phyloP scores from a whole-genome alignment of 2,797 vertebrate species.

The Acanthurus leucopareius region DNA sequence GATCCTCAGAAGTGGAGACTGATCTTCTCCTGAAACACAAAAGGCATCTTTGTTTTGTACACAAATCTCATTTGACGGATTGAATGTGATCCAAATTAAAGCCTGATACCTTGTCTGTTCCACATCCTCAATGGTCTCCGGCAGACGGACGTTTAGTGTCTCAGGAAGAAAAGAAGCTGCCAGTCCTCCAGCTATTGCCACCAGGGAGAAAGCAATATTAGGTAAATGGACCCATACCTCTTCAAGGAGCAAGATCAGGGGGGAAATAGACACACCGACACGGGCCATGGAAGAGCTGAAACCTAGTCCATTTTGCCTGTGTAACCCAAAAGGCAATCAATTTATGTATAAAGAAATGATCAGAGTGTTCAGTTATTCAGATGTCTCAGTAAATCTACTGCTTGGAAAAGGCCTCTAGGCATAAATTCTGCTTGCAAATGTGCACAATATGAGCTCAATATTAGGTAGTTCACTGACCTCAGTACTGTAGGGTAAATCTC shows the following conservation, averaged over 20 bases:
- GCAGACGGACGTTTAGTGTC: slow-evolving; percentile 69
- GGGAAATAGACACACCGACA: slow-evolving; percentile 73
- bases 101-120: slow-evolving; percentile 65
- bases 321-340: slow-evolving; percentile 2
- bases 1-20: slow-evolving; percentile 35
- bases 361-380: background rate
- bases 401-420: background rate
- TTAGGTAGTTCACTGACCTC: slow-evolving; percentile 80
- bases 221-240: slow-evolving; percentile 75
- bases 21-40: slow-evolving; percentile 68
- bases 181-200: slow-evolving; percentile 51
- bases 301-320: slow-evolving; percentile 82
- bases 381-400: background rate
- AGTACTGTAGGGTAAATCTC: slow-evolving; percentile 92
- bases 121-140: slow-evolving; percentile 80
- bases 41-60: background rate
- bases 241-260: slow-evolving; percentile 73
- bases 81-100: background rate
- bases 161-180: slow-evolving; percentile 68
- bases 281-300: slow-evolving; percentile 74
- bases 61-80: background rate
- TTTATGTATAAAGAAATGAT: background rate
- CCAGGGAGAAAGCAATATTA: slow-evolving; percentile 55
- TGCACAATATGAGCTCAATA: background rate
- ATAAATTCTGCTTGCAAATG: background rate